Conservation (phyloP, 2,888 invertebrate genomes). For the Lysandra coridon region DNA sequence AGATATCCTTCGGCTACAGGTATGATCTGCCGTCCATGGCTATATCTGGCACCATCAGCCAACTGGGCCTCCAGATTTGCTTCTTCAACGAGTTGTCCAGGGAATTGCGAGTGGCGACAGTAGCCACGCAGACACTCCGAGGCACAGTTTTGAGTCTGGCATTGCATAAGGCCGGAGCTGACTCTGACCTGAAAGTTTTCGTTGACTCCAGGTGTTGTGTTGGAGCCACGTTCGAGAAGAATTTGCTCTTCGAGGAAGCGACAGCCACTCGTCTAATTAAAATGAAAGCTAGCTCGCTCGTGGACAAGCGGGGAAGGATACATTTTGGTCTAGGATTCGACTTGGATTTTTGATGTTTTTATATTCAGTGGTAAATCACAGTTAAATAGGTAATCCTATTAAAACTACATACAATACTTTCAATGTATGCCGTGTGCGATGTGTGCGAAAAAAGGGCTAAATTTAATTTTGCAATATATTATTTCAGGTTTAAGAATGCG, state of each 20-base stretch:
- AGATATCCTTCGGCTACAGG: constrained; percentile 63
- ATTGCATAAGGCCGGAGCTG: constrained; percentile 61
- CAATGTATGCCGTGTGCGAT: background rate
- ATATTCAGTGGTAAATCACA: background rate
- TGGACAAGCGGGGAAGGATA: constrained; percentile 64
- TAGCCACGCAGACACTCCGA: constrained; percentile 58
- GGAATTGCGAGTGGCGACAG: constrained; percentile 63
- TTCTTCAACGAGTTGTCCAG: constrained; percentile 62
- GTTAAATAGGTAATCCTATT: background rate
- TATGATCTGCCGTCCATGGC: constrained; percentile 57
- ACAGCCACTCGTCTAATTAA: constrained; percentile 62
- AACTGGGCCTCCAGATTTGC: constrained; percentile 64
- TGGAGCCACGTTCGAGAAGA: constrained; percentile 68
- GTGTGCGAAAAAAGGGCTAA: background rate
- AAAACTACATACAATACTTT: background rate
- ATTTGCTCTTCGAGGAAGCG: constrained; percentile 62
- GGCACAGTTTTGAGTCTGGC: constrained; percentile 61
- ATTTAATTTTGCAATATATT: too few species aligned
- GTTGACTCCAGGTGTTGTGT: constrained; percentile 70
- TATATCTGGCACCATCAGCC: constrained; percentile 63
- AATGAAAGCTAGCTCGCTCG: constrained; percentile 62
- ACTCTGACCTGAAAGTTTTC: constrained; percentile 68
- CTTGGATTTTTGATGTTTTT: constrained; percentile 60
- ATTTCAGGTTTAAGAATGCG: background rate
- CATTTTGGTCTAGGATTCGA: constrained; percentile 70